phyloP scores from a whole-genome alignment of 2,113 vertebrate genomes.

The Egretta garzetta region DNA sequence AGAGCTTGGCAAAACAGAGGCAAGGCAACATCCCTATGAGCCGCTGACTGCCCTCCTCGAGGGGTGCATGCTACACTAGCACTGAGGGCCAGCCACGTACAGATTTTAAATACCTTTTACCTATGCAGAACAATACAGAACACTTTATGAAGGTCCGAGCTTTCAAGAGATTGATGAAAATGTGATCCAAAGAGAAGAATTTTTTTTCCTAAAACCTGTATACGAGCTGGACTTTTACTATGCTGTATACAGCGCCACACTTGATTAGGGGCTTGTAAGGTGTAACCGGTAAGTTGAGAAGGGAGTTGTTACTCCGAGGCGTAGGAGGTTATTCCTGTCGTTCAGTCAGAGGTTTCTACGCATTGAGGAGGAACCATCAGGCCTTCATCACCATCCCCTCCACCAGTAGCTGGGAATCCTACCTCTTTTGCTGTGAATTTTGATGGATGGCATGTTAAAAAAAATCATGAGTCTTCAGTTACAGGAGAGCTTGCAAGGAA shows the following conservation, averaged over 20 bases:
- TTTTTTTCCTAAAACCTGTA: neutral
- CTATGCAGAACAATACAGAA: neutral
- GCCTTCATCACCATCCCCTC: neutral
- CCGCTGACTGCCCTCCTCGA: neutral
- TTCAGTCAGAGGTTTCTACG: neutral
- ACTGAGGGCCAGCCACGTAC: accelerated
- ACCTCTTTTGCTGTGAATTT: neutral
- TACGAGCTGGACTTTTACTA: neutral
- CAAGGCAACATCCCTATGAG: neutral
- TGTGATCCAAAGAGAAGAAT: neutral
- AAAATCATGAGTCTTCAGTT: neutral
- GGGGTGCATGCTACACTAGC: accelerated
- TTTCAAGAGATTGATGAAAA: neutral
- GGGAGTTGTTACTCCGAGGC: neutral
- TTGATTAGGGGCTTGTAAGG: neutral
- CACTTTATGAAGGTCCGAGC: neutral
- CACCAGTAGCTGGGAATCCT: neutral
- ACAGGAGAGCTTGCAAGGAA: neutral
- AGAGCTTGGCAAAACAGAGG: neutral
- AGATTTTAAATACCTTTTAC: neutral
- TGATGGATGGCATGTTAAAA: neutral
- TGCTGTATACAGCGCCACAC: neutral
- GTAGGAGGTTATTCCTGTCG: neutral
- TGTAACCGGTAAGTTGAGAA: neutral
- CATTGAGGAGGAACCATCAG: neutral